Evolutionary conservation across 2,113 vertebrate genomes (phyloP).

Genomic region (Onychostruthus taczanowskii): DNA sequence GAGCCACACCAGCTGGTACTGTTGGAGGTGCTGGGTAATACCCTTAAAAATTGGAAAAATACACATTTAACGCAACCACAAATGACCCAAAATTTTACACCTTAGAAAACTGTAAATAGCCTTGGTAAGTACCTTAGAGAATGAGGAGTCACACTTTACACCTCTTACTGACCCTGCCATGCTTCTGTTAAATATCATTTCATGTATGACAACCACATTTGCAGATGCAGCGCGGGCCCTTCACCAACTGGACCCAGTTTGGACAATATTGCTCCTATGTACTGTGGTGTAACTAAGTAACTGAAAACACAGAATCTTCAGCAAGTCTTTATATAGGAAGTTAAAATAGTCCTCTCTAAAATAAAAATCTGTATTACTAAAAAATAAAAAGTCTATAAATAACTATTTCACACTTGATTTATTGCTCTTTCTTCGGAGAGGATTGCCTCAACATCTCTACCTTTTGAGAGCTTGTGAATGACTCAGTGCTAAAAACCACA

Average conservation of each 20-base stretch:
- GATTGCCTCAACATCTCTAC: background rate
- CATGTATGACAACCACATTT: background rate
- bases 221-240: background rate
- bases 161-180: background rate
- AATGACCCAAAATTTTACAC: slow-evolving; percentile 24
- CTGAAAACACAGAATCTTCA: background rate
- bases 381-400: background rate
- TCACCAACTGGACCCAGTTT: background rate
- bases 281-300: background rate
- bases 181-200: background rate
- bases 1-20: slow-evolving; percentile 80
- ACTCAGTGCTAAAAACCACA: background rate
- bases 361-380: background rate
- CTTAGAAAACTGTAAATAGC: slow-evolving; percentile 15
- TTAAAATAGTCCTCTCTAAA: background rate
- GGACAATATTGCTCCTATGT: background rate
- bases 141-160: background rate
- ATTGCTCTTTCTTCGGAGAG: background rate
- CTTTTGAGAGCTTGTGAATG: background rate
- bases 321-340: background rate
- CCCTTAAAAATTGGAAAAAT: slow-evolving; percentile 76
- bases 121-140: background rate
- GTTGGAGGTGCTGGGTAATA: slow-evolving; percentile 89
- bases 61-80: slow-evolving; percentile 53
- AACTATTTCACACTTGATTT: background rate